A percentile compares a stretch with the other conserved stretches of the same genome.
These are phyloP conservation scores for Isoperla grammatica DNA, from an alignment of 2,888 invertebrate genomes.

Conservation along the genomic window DNA sequence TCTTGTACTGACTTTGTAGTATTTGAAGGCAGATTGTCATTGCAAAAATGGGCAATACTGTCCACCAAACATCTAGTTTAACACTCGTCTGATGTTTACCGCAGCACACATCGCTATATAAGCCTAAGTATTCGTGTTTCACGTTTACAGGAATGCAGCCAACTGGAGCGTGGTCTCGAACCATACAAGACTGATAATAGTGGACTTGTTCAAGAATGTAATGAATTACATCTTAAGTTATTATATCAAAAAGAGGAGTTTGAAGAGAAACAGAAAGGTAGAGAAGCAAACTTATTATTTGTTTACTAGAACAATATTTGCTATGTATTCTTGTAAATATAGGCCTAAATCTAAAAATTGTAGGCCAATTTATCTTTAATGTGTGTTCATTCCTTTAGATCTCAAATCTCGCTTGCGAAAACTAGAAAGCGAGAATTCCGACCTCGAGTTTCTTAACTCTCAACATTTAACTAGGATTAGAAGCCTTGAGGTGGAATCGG, in stretches of 20 bases:
- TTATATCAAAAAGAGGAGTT: conserved; percentile 60
- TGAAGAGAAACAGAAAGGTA: conserved; percentile 53
- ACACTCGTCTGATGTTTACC: no score
- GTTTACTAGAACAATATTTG: conserved; percentile 23
- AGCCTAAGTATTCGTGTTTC: no score
- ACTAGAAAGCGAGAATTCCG: conserved; percentile 54
- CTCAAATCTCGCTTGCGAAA: conserved; percentile 47
- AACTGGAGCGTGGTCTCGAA: conserved; percentile 64
- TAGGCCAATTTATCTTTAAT: no score
- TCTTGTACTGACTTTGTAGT: no score
- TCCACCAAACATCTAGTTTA: no score
- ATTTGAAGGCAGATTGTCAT: no score
- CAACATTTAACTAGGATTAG: conserved; percentile 54
- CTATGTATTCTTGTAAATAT: conserved; percentile 21
- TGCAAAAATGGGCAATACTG: no score
- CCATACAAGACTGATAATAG: conserved; percentile 78
- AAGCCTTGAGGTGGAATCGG: conserved; percentile 56
- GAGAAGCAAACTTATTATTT: no score
- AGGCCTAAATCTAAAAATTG: no score
- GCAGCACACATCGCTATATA: no score
- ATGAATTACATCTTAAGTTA: conserved; percentile 62
- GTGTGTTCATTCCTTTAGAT: no score
- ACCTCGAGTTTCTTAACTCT: conserved; percentile 53
- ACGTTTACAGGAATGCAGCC: conserved; percentile 60
- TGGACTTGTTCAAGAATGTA: conserved; percentile 67